Evolutionary conservation across 2,888 invertebrate species (phyloP), one percentile per base, ranked within the genome.

Genomic region (Neoscelio sp.): DNA sequence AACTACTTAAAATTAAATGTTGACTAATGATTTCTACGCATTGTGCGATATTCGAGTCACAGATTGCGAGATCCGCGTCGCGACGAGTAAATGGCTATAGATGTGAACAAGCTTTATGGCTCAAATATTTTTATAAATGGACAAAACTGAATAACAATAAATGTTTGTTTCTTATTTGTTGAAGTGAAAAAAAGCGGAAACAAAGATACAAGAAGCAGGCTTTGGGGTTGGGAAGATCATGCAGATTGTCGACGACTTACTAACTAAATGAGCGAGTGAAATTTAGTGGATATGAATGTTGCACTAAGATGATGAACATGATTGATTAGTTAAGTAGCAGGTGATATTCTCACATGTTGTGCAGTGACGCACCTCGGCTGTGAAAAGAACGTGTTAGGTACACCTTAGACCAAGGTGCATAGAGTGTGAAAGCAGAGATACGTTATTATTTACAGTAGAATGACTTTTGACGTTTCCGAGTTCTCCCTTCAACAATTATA

Each of bases 351-450:
- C 88, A 87, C 88, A 87, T 87, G 87, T 79, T 85, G 89, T 89
- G 89, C 89, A 89, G 88, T 87, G 86, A 87, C 82, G 85, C 87
- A 86, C 87, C 87, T 87, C 87, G 86, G 88, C 88, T 90, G 87
- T 87, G 87, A 88, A 89, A 87, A 71, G n/a, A 89, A 88, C 87
- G 88, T 88, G 86, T 88, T 88, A 85, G 75, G 80, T 86, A 84
- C 87, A 88, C 87, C 86, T 82, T 82, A 85, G 83, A 83, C 85
- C 83, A 84, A 85, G 85, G 85, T 87, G 86, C 86, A 84, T 83
- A 17, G 0, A 26, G 54, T 30, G 48, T 62, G 28, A 73, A 64
- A 73, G 46, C 52, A 52, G n/a, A 52, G 5, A 23, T 67, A 58
- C 38, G 44, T 64, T 13, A 23, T 70, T 70, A 70, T 70, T 50